phyloP scores from a whole-genome alignment of 2,797 vertebrate genomes.

The Acipenser oxyrinchus region DNA sequence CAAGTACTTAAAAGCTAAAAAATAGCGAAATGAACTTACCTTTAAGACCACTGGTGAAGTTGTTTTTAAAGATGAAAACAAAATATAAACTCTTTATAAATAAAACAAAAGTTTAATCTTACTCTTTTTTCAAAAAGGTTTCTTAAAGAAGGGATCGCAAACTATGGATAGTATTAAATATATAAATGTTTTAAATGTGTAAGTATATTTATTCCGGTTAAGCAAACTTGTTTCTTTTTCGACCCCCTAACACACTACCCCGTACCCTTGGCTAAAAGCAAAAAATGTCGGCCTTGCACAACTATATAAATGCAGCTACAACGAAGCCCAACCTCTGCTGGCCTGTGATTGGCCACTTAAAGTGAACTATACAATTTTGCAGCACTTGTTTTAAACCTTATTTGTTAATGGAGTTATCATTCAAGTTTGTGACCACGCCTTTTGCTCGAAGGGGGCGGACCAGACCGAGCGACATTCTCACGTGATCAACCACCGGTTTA shows the following conservation, averaged over 20 bases:
- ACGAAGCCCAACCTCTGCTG: neutral
- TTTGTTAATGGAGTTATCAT: neutral
- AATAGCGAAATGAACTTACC: constrained; percentile 16
- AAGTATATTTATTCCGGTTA: constrained; percentile 49
- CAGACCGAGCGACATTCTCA: too few relatives aligned
- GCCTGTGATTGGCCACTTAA: constrained; percentile 2
- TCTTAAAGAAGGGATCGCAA: constrained; percentile 22
- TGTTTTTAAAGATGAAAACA: neutral
- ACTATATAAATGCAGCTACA: neutral
- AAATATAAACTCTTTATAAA: constrained; percentile 7
- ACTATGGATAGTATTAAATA: constrained; percentile 16
- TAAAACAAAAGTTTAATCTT: neutral
- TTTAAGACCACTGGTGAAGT: neutral
- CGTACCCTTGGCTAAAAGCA: constrained; percentile 64
- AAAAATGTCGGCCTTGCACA: constrained; percentile 27
- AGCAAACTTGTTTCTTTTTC: constrained; percentile 39
- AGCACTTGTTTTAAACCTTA: neutral
- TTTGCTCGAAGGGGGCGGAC: neutral
- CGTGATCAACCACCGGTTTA: too few relatives aligned
- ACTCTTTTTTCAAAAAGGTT: constrained; percentile 8
- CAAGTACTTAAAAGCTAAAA: too few relatives aligned
- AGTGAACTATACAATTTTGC: neutral
- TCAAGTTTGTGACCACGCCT: neutral
- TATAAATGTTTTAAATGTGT: constrained; percentile 21
- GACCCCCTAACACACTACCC: constrained; percentile 58